phyloP scores from a whole-genome alignment of 1,140 invertebrate species.

The Cyphomyrmex costatus region DNA sequence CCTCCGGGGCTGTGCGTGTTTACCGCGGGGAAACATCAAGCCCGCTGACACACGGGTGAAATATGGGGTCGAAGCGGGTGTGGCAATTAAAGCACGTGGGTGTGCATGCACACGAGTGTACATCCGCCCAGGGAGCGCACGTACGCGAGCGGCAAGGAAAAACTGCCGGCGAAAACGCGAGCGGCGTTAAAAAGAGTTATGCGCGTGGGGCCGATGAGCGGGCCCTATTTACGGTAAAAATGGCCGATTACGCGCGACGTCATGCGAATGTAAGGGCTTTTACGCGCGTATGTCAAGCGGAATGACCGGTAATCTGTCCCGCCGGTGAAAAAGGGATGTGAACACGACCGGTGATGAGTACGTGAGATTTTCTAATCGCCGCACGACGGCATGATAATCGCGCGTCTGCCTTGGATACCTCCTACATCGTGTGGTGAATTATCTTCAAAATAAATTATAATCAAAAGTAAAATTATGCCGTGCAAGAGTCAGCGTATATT shows the following conservation, averaged over 20 bases:
- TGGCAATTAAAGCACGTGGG: slow-evolving; percentile 72
- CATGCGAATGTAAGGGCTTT: slow-evolving; percentile 46
- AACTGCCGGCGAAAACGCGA: slow-evolving; percentile 54
- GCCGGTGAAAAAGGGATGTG: slow-evolving; percentile 1
- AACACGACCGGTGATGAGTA: slow-evolving; percentile 12
- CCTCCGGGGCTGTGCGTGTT: slow-evolving; percentile 69
- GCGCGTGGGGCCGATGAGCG: slow-evolving; percentile 62
- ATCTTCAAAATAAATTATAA: not conserved
- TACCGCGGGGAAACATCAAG: slow-evolving; percentile 76
- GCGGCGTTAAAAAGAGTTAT: slow-evolving; percentile 69
- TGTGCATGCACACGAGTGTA: not conserved
- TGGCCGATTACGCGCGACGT: slow-evolving; percentile 43
- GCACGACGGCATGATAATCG: not conserved
- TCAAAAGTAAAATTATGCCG: not conserved
- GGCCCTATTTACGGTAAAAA: slow-evolving; percentile 57
- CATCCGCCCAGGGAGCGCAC: not conserved
- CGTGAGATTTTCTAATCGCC: slow-evolving; percentile 24
- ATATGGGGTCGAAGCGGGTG: slow-evolving; percentile 76
- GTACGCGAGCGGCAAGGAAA: slow-evolving; percentile 37
- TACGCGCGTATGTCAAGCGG: slow-evolving; percentile 28
- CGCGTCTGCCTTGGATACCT: too few relatives aligned
- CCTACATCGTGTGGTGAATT: not conserved
- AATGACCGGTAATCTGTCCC: slow-evolving; percentile 44
- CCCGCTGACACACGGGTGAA: slow-evolving; percentile 75
- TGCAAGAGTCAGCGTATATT: not conserved